Conservation (phyloP, 2,797 vertebrate genomes). For the Betta splendens region DNA sequence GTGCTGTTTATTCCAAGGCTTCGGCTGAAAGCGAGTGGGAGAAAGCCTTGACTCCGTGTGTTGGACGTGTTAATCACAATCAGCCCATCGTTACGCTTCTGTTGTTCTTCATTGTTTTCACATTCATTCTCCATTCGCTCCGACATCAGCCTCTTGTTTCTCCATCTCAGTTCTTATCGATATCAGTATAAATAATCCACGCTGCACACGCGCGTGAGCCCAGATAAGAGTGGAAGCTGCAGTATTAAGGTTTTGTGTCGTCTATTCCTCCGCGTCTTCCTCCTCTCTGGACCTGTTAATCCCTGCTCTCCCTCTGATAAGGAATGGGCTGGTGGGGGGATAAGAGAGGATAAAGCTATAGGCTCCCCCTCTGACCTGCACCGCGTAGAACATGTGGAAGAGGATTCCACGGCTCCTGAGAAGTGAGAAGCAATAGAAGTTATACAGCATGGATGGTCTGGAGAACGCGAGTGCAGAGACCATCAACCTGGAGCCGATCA, state of each 20-base stretch:
- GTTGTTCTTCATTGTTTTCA: neutral
- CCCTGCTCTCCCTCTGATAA: slow-evolving; percentile 49
- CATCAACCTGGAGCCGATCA: no score
- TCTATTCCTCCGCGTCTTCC: slow-evolving; percentile 8
- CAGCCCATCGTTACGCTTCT: neutral
- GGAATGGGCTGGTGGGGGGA: slow-evolving; percentile 24
- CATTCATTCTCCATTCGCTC: neutral
- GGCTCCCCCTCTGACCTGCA: slow-evolving; percentile 30
- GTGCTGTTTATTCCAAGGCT: slow-evolving; percentile 1
- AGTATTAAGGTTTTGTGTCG: slow-evolving; percentile 34
- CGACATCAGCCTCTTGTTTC: neutral
- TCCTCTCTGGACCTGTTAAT: slow-evolving; percentile 47
- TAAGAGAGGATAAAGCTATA: slow-evolving; percentile 39
- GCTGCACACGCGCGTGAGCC: slow-evolving; percentile 26
- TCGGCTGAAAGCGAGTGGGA: neutral
- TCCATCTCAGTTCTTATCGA: slow-evolving; percentile 16
- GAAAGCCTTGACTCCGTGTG: slow-evolving; percentile 2
- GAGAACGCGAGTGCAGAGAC: no score
- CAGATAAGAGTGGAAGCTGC: slow-evolving; percentile 49
- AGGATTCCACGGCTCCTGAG: slow-evolving; percentile 3
- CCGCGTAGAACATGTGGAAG: slow-evolving; percentile 23
- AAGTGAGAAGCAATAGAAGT: neutral
- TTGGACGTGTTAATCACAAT: neutral
- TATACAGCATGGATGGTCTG: no score
- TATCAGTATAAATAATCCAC: slow-evolving; percentile 30